Evolutionary conservation across 2,113 vertebrate genomes (phyloP).

Genomic region (Coracopsis vasa): DNA sequence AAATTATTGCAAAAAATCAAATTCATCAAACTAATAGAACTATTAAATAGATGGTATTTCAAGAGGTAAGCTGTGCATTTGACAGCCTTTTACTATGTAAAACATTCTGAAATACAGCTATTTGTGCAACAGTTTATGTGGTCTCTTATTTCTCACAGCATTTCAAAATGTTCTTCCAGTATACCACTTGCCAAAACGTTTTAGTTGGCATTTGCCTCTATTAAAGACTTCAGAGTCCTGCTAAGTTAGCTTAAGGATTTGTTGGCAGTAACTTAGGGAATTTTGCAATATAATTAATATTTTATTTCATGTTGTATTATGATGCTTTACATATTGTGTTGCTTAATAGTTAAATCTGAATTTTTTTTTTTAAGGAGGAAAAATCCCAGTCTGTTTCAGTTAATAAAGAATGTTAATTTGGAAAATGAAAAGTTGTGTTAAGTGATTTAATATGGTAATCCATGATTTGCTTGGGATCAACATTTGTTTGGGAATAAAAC

Average conservation of each 20-base stretch:
- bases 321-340: background rate
- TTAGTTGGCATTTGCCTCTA: background rate
- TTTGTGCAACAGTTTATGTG: background rate
- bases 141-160: background rate
- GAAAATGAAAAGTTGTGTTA: background rate
- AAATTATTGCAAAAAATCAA: background rate
- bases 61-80: background rate
- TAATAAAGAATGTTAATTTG: background rate
- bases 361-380: background rate
- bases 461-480: background rate
- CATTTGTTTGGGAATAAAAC: background rate
- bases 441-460: background rate
- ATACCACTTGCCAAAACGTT: background rate
- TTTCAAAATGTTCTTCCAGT: background rate
- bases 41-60: background rate
- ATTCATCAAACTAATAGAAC: background rate
- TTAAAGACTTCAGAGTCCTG: background rate
- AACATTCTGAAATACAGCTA: background rate
- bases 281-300: background rate
- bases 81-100: background rate
- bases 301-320: background rate
- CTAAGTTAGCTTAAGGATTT: background rate
- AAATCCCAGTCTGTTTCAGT: background rate
- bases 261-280: background rate
- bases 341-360: background rate